phyloP scores from a whole-genome alignment of 2,113 vertebrate species.

The Dicrurus megarhynchus region DNA sequence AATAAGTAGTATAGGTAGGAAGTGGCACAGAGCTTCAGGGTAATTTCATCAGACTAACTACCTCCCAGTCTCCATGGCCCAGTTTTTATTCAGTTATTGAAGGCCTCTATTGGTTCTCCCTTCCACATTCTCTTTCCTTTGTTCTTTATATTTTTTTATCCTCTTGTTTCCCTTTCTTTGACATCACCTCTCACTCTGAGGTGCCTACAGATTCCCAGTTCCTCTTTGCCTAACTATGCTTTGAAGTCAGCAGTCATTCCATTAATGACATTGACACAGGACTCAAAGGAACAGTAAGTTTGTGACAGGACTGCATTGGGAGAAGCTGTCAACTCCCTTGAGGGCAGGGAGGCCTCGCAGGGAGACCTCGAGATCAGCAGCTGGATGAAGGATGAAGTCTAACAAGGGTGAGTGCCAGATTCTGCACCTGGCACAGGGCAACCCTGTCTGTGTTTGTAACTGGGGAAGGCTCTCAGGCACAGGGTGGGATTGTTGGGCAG shows the following conservation, averaged over 20 bases:
- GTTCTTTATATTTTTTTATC: neutral
- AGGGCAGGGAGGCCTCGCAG: neutral
- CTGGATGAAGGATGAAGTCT: too few relatives aligned
- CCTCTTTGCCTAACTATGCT: neutral
- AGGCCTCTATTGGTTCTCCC: neutral
- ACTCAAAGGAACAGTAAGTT: accelerated
- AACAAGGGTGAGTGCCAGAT: neutral
- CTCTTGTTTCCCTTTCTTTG: neutral
- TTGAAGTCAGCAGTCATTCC: neutral
- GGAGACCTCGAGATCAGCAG: neutral
- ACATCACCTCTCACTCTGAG: neutral
- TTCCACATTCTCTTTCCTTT: neutral
- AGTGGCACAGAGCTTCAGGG: neutral
- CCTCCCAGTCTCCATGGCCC: neutral
- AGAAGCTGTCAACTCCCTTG: neutral
- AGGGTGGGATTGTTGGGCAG: neutral
- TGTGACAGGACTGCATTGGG: neutral
- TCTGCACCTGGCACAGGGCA: neutral
- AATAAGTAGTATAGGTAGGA: neutral
- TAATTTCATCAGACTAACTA: neutral
- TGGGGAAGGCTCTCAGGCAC: neutral
- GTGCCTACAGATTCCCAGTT: neutral
- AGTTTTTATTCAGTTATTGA: neutral
- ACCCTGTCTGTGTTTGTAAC: neutral
- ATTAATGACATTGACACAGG: neutral